phyloP scores from a whole-genome alignment of 1,140 invertebrate genomes.

The Lasioglossum baleicum region DNA sequence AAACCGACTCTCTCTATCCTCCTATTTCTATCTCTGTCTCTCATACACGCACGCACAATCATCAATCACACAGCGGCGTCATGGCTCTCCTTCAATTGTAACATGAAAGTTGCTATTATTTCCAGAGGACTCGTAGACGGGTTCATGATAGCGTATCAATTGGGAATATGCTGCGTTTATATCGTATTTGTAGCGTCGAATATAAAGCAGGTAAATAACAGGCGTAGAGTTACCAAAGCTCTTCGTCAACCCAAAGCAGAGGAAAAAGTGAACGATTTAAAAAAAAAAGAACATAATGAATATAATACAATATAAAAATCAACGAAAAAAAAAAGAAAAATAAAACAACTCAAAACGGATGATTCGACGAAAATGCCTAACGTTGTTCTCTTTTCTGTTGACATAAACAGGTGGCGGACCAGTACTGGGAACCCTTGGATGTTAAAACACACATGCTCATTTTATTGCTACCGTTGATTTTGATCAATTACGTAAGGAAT shows the following conservation, averaged over 20 bases:
- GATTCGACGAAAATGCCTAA: background rate
- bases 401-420: constrained; percentile 75
- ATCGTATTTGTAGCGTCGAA: constrained; percentile 91
- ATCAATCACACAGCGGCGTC: constrained; percentile 22
- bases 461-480: constrained; percentile 85
- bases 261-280: background rate
- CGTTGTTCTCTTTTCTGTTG: constrained; percentile 28
- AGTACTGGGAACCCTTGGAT: constrained; percentile 71
- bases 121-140: constrained; percentile 83
- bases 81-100: constrained; percentile 6
- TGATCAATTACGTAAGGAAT: constrained; percentile 88
- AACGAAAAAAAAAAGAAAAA: background rate
- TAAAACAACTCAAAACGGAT: background rate
- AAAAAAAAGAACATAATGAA: background rate
- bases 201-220: constrained; percentile 82
- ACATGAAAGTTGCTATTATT: constrained; percentile 60
- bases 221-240: background rate
- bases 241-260: background rate
- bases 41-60: constrained; percentile 33
- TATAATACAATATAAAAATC: background rate
- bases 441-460: constrained; percentile 82
- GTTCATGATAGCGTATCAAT: constrained; percentile 90
- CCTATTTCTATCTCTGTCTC: background rate
- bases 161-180: constrained; percentile 95
- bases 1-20: background rate